These are phyloP conservation scores for Synergus japonicus DNA, from an alignment of 2,888 invertebrate species.

Conservation along the genomic window DNA sequence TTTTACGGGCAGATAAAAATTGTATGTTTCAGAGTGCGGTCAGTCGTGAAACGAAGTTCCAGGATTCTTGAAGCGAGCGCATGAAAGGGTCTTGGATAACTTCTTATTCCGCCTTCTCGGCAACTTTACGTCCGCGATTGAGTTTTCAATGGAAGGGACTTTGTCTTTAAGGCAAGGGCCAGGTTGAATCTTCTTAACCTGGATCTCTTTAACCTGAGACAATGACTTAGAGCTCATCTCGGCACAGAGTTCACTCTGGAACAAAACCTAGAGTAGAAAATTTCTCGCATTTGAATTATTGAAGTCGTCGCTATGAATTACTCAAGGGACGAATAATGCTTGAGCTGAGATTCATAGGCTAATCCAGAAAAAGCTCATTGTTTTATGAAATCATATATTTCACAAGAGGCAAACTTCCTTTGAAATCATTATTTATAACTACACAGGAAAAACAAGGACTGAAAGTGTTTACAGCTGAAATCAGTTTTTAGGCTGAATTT, in stretches of 20 bases:
- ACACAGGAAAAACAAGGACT: no score
- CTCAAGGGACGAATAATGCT: not conserved
- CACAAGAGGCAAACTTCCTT: not conserved
- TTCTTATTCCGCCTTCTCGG: slow-evolving; percentile 32
- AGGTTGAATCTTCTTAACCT: slow-evolving; percentile 59
- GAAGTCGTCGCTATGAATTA: slow-evolving; percentile 8
- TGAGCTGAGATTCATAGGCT: not conserved
- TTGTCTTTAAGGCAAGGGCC: slow-evolving; percentile 53
- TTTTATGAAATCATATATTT: not conserved
- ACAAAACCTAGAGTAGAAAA: not conserved
- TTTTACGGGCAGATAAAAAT: slow-evolving; percentile 60
- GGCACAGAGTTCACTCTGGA: no score
- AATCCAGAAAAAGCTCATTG: not conserved
- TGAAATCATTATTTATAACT: not conserved
- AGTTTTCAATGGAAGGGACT: slow-evolving; percentile 34
- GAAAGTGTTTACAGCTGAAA: no score
- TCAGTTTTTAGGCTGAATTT: no score
- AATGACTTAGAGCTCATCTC: slow-evolving; percentile 28
- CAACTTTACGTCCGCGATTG: slow-evolving; percentile 27
- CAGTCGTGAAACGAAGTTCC: slow-evolving; percentile 55
- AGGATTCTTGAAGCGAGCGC: slow-evolving; percentile 47
- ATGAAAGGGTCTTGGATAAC: slow-evolving; percentile 22
- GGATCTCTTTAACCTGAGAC: slow-evolving; percentile 52
- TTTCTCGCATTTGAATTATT: slow-evolving; percentile 28
- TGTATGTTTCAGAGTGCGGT: slow-evolving; percentile 52